A percentile compares a stretch with the other conserved stretches of the same genome.
Conservation (phyloP, 2,888 invertebrate species). For the Luffia ferchaultella region DNA sequence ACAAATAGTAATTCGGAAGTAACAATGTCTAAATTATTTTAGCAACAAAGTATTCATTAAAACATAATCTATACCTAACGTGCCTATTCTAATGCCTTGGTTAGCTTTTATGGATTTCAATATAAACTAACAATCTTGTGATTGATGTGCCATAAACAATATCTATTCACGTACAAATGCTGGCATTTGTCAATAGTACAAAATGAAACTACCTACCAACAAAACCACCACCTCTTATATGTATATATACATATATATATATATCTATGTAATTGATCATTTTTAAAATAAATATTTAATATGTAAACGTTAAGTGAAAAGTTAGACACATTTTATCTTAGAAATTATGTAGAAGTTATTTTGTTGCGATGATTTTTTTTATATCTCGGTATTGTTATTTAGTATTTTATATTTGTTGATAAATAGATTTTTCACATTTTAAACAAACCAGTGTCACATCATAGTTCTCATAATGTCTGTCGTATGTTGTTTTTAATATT, state of each 20-base stretch:
- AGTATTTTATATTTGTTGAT: constrained; percentile 41
- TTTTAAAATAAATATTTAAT: not conserved
- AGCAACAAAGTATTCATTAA: too few species aligned
- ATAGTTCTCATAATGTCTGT: not conserved
- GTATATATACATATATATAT: too few species aligned
- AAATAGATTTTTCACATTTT: not conserved
- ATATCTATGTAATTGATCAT: not conserved
- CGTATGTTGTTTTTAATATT: not conserved
- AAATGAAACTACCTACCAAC: not conserved
- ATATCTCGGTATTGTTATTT: constrained; percentile 49
- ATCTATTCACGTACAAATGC: not conserved
- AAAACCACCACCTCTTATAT: not conserved
- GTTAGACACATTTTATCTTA: constrained; percentile 30
- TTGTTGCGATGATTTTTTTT: constrained; percentile 48
- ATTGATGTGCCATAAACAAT: not conserved
- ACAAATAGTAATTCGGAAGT: too few species aligned
- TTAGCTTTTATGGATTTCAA: too few species aligned
- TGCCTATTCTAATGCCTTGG: too few species aligned
- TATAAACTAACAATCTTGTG: too few species aligned
- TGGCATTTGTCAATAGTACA: not conserved
- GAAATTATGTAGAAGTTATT: constrained; percentile 42
- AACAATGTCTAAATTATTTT: too few species aligned
- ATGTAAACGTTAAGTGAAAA: not conserved
- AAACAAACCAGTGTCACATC: not conserved
- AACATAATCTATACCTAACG: too few species aligned